Evolutionary conservation across 2,797 vertebrate genomes (phyloP).

Genomic region (Streptopelia turtur): DNA sequence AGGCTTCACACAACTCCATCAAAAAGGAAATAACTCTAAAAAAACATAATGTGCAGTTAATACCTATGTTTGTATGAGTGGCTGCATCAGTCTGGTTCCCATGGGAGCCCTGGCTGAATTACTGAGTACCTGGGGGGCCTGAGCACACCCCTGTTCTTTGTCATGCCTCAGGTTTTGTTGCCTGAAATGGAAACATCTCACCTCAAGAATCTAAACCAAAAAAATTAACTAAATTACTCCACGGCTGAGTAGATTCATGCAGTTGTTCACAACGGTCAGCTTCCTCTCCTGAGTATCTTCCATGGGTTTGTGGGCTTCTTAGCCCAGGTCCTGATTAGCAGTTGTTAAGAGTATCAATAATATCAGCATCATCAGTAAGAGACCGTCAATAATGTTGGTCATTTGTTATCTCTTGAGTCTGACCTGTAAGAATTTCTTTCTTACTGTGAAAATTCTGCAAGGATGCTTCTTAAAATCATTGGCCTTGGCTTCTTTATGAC

Average conservation of each 20-base stretch:
- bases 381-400: background rate
- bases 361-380: background rate
- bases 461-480: background rate
- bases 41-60: background rate
- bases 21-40: background rate
- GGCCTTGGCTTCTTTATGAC: background rate
- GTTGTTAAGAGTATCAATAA: background rate
- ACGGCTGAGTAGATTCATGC: background rate
- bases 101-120: background rate
- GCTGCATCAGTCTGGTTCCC: background rate
- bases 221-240: background rate
- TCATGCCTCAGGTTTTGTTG: background rate
- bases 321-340: background rate
- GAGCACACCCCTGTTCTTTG: background rate
- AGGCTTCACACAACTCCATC: background rate
- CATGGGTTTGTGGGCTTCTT: background rate
- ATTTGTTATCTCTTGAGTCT: background rate
- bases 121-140: background rate
- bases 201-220: background rate
- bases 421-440: background rate
- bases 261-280: background rate
- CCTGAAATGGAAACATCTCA: background rate
- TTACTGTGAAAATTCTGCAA: background rate
- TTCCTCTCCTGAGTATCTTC: background rate
- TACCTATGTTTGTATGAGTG: background rate